phyloP scores from a whole-genome alignment of 2,113 vertebrate genomes.

The Xiphophorus maculatus region DNA sequence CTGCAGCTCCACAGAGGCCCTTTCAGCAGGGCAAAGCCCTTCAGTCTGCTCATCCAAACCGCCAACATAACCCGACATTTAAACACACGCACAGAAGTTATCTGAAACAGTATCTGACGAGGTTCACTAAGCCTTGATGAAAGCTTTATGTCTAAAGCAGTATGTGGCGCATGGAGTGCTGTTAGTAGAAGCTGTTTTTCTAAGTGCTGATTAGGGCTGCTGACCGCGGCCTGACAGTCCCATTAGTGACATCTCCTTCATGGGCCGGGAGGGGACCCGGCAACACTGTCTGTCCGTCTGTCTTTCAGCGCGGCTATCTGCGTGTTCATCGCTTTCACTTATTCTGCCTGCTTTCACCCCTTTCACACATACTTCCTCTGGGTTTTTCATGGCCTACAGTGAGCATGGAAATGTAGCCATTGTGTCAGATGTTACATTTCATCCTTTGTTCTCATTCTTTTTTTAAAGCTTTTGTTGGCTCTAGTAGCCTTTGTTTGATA shows the following conservation, averaged over 20 bases:
- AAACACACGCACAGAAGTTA: slow-evolving; percentile 7
- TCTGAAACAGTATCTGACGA: slow-evolving; percentile 20
- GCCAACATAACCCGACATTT: slow-evolving; percentile 17
- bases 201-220: slow-evolving; percentile 58
- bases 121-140: slow-evolving; percentile 37
- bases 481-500: too few relatives aligned
- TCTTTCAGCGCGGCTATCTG: slow-evolving; percentile 39
- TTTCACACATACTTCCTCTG: neutral
- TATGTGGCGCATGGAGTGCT: slow-evolving; percentile 6
- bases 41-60: slow-evolving; percentile 33
- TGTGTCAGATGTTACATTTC: neutral
- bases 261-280: slow-evolving; percentile 22
- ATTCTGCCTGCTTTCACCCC: neutral
- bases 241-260: slow-evolving; percentile 62
- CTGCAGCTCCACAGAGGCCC: neutral
- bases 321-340: slow-evolving; percentile 50
- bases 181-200: slow-evolving; percentile 46
- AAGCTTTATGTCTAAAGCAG: slow-evolving; percentile 37
- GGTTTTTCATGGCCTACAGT: neutral
- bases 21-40: slow-evolving; percentile 21
- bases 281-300: slow-evolving; percentile 25
- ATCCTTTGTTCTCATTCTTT: neutral
- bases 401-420: neutral
- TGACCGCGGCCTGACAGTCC: slow-evolving; percentile 49
- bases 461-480: too few relatives aligned